These are phyloP conservation scores for Eutolmus rufibarbis DNA, from an alignment of 2,888 invertebrate species.

Conservation along the genomic window DNA sequence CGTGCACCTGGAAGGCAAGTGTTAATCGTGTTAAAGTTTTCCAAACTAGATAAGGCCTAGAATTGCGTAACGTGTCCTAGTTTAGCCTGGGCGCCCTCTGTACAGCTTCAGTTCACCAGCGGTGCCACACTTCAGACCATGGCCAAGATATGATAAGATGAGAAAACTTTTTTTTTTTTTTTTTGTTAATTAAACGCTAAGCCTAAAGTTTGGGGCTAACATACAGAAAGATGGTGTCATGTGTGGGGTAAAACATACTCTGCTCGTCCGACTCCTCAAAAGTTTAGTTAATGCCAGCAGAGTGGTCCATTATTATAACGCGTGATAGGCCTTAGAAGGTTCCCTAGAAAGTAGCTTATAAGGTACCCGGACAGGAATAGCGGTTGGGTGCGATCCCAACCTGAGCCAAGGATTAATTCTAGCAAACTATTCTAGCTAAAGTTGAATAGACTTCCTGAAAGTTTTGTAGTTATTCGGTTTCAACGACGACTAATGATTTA, in stretches of 20 bases:
- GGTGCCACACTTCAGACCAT: neutral
- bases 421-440: neutral
- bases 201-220: neutral
- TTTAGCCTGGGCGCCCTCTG: neutral
- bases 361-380: neutral
- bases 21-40: conserved; percentile 1
- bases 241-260: neutral
- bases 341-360: neutral
- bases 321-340: neutral
- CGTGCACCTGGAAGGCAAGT: conserved; percentile 2
- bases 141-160: neutral
- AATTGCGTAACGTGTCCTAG: neutral
- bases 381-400: neutral
- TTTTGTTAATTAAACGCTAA: neutral
- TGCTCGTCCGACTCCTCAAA: neutral
- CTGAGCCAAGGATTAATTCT: neutral
- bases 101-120: neutral
- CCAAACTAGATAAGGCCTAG: conserved; percentile 4
- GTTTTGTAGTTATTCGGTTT: neutral
- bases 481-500: neutral
- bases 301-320: neutral
- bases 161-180: neutral
- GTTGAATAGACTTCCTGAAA: neutral
- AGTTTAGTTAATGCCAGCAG: neutral
- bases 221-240: neutral